phyloP scores from a whole-genome alignment of 1,140 invertebrate genomes.

The Macrosteles quadrilineatus region DNA sequence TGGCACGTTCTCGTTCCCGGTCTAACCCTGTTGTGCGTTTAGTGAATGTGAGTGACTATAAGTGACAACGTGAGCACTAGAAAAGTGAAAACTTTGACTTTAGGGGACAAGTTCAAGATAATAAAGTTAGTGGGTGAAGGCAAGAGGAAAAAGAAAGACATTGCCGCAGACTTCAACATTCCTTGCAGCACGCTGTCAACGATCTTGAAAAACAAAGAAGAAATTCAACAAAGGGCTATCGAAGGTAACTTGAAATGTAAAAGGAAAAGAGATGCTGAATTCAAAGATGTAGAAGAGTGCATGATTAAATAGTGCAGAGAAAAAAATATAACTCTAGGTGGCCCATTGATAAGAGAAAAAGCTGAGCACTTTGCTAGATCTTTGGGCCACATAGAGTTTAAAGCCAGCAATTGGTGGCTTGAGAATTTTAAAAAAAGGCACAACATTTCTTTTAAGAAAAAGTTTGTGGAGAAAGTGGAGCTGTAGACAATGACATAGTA shows the following conservation, averaged over 20 bases:
- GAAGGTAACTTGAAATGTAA: too few species aligned
- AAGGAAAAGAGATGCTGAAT: conserved; percentile 6
- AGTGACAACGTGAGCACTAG: conserved; percentile 10
- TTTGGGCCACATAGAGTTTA: background rate
- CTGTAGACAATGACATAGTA: background rate
- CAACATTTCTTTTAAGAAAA: too few species aligned
- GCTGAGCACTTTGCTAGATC: too few species aligned
- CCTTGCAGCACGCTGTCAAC: too few species aligned
- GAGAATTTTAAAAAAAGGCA: background rate
- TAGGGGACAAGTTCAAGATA: background rate
- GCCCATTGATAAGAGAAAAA: too few species aligned
- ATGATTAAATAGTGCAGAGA: background rate
- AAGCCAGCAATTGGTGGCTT: background rate
- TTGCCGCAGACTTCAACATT: conserved; percentile 13
- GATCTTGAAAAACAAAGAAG: too few species aligned
- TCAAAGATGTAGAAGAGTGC: conserved; percentile 14
- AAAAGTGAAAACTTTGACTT: background rate
- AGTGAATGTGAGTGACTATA: background rate
- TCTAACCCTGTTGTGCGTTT: too few species aligned
- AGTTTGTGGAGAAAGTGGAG: too few species aligned
- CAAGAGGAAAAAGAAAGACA: conserved; percentile 13
- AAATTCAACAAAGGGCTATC: too few species aligned
- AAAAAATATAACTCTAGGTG: too few species aligned
- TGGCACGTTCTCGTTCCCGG: too few species aligned
- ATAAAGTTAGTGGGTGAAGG: conserved; percentile 11